phyloP scores from a whole-genome alignment of 92 coral and sea anemone species.

The Anthopleura xanthogrammica region DNA sequence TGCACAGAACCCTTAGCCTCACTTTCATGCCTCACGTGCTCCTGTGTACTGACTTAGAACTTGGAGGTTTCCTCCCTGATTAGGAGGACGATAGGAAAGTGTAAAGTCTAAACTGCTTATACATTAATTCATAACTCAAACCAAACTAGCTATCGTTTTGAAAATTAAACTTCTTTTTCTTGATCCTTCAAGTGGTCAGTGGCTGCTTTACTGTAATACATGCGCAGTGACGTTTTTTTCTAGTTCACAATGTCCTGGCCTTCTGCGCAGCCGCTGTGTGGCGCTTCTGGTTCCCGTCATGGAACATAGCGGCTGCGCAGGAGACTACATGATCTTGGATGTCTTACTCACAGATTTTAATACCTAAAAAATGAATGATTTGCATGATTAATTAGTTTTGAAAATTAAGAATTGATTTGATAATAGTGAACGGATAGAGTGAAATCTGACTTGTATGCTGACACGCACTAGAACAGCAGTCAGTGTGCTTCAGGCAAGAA shows the following conservation, averaged over 20 bases:
- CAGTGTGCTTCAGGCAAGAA: slow-evolving; percentile 44
- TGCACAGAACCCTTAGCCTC: too few relatives aligned
- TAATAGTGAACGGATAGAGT: too few relatives aligned
- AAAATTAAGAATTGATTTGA: too few relatives aligned
- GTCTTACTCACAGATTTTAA: neutral
- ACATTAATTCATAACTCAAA: neutral
- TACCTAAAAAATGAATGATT: neutral
- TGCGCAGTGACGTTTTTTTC: neutral
- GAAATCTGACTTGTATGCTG: slow-evolving; percentile 29
- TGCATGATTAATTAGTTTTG: too few relatives aligned
- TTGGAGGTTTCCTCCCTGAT: too few relatives aligned
- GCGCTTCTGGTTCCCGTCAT: too few relatives aligned
- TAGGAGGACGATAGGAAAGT: too few relatives aligned
- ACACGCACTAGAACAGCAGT: slow-evolving; percentile 56
- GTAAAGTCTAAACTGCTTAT: neutral
- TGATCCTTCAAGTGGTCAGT: neutral
- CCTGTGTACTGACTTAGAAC: too few relatives aligned
- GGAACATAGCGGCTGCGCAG: too few relatives aligned
- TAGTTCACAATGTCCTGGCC: neutral
- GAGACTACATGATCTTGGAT: neutral
- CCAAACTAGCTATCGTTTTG: neutral
- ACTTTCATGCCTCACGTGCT: too few relatives aligned
- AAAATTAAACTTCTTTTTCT: neutral
- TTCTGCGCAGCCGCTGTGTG: too few relatives aligned
- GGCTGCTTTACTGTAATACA: neutral